Evolutionary conservation across 2,113 vertebrate species (phyloP).

Genomic region (Passerina amoena): DNA sequence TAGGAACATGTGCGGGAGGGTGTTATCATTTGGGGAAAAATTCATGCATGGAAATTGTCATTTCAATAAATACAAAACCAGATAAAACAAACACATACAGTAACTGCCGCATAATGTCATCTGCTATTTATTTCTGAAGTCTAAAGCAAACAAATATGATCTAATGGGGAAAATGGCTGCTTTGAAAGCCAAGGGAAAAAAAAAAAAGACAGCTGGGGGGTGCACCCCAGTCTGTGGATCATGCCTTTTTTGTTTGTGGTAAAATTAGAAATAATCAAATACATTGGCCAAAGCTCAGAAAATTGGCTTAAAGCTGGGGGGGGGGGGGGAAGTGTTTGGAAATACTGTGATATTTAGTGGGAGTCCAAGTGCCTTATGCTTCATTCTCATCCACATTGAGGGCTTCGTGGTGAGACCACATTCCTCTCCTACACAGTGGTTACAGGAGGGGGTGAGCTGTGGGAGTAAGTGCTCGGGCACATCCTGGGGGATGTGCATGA

Average conservation of each 20-base stretch:
- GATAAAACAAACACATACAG: background rate
- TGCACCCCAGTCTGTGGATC: background rate
- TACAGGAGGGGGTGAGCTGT: background rate
- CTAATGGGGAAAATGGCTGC: slow-evolving; percentile 1
- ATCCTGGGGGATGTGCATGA: background rate
- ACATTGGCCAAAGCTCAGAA: background rate
- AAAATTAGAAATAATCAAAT: slow-evolving; percentile 22
- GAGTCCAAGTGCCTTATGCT: background rate
- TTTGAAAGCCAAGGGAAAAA: background rate
- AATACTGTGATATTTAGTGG: slow-evolving; percentile 1
- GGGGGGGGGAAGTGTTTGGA: background rate
- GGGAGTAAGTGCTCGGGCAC: background rate
- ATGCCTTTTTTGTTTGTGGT: slow-evolving; percentile 24
- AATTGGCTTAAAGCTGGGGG: background rate
- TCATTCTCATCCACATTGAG: background rate
- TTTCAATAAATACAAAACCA: background rate
- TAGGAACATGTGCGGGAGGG: background rate
- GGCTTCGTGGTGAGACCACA: background rate
- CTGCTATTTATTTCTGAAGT: slow-evolving; percentile 52
- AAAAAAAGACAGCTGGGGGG: background rate
- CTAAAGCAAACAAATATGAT: slow-evolving; percentile 38
- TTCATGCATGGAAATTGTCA: background rate
- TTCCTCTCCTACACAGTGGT: background rate
- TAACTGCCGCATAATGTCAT: slow-evolving; percentile 30
- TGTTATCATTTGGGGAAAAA: background rate